Evolutionary conservation across 2,797 vertebrate genomes (phyloP).

Genomic region (Helarctos malayanus): DNA sequence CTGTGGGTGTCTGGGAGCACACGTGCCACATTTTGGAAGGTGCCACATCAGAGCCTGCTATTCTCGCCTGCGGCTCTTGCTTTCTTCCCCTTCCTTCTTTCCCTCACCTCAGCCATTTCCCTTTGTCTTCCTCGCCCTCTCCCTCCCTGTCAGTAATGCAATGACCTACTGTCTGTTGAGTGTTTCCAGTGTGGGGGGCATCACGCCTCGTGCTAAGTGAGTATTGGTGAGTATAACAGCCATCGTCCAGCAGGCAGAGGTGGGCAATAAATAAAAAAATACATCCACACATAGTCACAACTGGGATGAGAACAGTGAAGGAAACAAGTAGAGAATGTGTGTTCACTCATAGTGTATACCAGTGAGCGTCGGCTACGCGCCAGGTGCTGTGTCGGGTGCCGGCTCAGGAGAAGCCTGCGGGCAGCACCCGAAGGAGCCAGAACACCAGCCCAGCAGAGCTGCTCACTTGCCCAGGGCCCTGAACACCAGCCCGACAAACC

Average conservation of each 20-base stretch:
- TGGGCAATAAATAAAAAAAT: not conserved
- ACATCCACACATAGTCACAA: fast-evolving
- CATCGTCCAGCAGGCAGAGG: not conserved
- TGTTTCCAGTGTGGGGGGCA: fast-evolving
- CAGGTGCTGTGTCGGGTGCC: not conserved
- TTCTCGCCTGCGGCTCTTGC: not conserved
- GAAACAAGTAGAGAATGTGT: not conserved
- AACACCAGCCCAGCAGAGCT: not conserved
- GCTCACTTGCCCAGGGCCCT: not conserved
- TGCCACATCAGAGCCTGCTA: not conserved
- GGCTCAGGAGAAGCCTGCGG: not conserved
- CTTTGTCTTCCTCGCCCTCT: not conserved
- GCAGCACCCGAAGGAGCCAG: not conserved
- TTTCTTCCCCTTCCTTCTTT: not conserved
- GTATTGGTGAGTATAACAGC: not conserved
- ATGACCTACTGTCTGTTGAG: not conserved
- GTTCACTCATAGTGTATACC: not conserved
- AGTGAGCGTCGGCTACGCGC: not conserved
- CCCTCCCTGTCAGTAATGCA: not conserved
- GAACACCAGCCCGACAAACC: not conserved
- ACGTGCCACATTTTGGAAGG: not conserved
- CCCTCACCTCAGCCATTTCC: not conserved
- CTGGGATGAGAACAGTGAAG: not conserved
- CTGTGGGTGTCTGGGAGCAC: not conserved
- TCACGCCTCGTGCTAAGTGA: not conserved